phyloP scores from a whole-genome alignment of 2,888 invertebrate genomes.

The Gerris lacustris region DNA sequence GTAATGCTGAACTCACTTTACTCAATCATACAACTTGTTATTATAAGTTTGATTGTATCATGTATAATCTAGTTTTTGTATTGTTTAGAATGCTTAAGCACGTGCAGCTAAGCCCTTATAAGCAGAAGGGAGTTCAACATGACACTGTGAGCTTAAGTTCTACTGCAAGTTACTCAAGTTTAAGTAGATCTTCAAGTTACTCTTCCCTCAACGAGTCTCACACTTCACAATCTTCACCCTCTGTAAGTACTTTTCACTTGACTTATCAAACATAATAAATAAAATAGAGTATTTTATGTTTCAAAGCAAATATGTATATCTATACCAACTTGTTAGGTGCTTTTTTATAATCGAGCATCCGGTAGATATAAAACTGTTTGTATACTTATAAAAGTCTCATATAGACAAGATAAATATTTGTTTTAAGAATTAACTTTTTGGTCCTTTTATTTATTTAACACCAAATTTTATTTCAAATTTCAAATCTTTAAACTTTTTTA shows the following conservation, averaged over 20 bases:
- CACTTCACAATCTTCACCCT: constrained; percentile 35
- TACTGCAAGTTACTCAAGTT: constrained; percentile 51
- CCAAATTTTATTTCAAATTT: no score
- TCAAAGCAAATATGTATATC: no score
- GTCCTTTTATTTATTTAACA: no score
- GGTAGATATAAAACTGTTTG: no score
- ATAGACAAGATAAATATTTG: no score
- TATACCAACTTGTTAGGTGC: no score
- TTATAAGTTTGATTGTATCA: neutral
- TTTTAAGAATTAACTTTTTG: no score
- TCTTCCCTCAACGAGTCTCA: constrained; percentile 47
- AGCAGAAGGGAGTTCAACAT: constrained; percentile 39
- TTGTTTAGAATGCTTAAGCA: constrained; percentile 63
- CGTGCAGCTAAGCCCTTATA: constrained; percentile 78
- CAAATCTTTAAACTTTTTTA: no score
- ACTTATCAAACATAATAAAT: no score
- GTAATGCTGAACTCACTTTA: neutral
- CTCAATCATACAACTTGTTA: neutral
- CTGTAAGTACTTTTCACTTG: constrained; percentile 35
- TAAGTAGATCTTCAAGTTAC: constrained; percentile 55
- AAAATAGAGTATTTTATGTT: no score
- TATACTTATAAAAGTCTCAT: no score
- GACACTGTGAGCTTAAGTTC: constrained; percentile 74
- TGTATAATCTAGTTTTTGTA: neutral
- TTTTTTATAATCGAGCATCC: no score